These are phyloP conservation scores for Delia radicum DNA, from an alignment of 1,140 invertebrate genomes.

Conservation along the genomic window DNA sequence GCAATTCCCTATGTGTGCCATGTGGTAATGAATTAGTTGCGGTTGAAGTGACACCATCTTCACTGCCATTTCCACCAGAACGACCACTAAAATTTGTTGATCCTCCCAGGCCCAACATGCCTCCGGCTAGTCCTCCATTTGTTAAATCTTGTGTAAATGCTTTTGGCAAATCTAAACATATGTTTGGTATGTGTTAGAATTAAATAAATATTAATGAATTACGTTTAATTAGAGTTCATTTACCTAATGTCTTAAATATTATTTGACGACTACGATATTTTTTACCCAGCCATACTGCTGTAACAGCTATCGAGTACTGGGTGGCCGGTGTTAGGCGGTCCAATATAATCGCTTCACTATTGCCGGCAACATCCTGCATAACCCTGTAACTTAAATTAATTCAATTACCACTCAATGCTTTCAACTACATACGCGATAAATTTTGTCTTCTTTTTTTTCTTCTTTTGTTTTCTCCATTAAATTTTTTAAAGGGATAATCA, in stretches of 20 bases:
- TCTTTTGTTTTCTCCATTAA: too few species aligned
- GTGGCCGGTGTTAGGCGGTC: constrained; percentile 78
- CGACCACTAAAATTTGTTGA: constrained; percentile 54
- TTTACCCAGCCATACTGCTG: constrained; percentile 74
- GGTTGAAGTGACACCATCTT: constrained; percentile 50
- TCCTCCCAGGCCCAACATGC: constrained; percentile 20
- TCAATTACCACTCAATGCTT: constrained; percentile 56
- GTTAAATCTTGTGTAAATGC: background rate
- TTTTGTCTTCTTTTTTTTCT: too few species aligned
- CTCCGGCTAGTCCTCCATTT: background rate
- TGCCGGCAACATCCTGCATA: constrained; percentile 81
- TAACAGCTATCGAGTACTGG: constrained; percentile 81
- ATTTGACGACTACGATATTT: constrained; percentile 79
- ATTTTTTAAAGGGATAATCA: too few species aligned
- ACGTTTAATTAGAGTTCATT: constrained; percentile 41
- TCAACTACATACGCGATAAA: constrained; percentile 48
- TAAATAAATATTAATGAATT: background rate
- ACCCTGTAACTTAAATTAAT: constrained; percentile 79
- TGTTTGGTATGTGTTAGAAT: background rate
- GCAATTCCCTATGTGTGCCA: constrained; percentile 54
- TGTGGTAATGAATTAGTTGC: constrained; percentile 56
- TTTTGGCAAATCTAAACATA: constrained; percentile 9
- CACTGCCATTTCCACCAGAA: constrained; percentile 52
- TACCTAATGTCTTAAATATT: constrained; percentile 84
- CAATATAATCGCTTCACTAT: constrained; percentile 79